phyloP scores from a whole-genome alignment of 2,888 invertebrate genomes.

The Elgonia sp. region DNA sequence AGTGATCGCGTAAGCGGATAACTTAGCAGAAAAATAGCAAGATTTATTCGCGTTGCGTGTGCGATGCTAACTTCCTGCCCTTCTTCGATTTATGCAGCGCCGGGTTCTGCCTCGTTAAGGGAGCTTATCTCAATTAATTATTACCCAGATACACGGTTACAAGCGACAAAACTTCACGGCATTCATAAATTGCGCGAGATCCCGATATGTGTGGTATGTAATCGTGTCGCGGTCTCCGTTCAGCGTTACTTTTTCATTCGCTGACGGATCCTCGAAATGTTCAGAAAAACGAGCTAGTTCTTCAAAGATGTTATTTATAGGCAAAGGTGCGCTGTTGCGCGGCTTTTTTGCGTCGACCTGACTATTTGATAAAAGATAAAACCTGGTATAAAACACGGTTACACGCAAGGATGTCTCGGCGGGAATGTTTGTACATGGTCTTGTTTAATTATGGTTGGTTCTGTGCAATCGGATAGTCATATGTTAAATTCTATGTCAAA shows the following conservation, averaged over 20 bases:
- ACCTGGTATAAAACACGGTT: conserved; percentile 44
- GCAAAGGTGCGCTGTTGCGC: conserved; percentile 22
- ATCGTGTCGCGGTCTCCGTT: conserved; percentile 36
- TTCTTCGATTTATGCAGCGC: conserved; percentile 69
- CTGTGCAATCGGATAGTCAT: background rate
- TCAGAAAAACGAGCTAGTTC: conserved; percentile 66
- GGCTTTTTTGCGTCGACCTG: conserved; percentile 27
- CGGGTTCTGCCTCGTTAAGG: conserved; percentile 75
- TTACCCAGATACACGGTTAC: conserved; percentile 72
- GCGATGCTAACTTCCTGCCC: conserved; percentile 58
- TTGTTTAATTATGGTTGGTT: conserved; percentile 56
- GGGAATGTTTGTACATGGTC: conserved; percentile 46
- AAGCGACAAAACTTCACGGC: conserved; percentile 75
- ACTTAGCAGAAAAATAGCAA: conserved; percentile 48
- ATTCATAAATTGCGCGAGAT: conserved; percentile 73
- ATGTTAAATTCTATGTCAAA: conserved; percentile 13
- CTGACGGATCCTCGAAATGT: conserved; percentile 44
- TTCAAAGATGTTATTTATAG: conserved; percentile 66
- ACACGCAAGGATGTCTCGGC: conserved; percentile 42
- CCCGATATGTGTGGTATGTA: conserved; percentile 49
- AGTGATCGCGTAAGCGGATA: background rate
- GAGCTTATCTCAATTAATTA: conserved; percentile 79
- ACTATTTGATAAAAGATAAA: conserved; percentile 69
- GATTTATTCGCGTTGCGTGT: conserved; percentile 71
- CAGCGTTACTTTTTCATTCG: conserved; percentile 37